Evolutionary conservation across 2,797 vertebrate species (phyloP).

Genomic region (Danio albolineatus): DNA sequence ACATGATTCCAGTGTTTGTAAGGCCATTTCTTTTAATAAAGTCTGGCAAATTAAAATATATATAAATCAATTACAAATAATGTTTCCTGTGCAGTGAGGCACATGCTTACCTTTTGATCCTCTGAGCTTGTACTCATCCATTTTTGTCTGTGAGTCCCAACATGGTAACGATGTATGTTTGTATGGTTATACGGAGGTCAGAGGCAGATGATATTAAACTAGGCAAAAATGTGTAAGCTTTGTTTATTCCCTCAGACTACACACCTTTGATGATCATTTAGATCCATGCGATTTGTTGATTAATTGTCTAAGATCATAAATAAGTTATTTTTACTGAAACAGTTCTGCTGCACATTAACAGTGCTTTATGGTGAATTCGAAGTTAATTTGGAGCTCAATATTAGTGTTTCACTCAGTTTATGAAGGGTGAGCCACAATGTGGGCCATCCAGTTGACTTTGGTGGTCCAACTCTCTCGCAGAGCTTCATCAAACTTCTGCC

Average conservation of each 20-base stretch:
- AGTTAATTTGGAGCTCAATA: conserved; percentile 35
- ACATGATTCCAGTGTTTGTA: conserved; percentile 76
- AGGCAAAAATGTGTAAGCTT: neutral
- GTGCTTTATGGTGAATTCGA: conserved; percentile 14
- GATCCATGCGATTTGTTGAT: neutral
- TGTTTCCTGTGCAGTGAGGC: conserved; percentile 69
- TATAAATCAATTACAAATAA: conserved; percentile 19
- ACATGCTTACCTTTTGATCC: conserved; percentile 63
- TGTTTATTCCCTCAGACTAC: neutral
- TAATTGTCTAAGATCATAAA: conserved; percentile 11
- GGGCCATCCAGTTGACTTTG: conserved; percentile 99
- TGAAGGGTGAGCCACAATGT: conserved; percentile 95
- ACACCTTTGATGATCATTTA: neutral
- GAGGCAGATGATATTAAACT: conserved; percentile 13
- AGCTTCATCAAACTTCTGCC: conserved; percentile 98
- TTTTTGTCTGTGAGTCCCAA: conserved; percentile 54
- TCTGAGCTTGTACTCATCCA: conserved; percentile 58
- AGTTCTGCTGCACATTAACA: conserved; percentile 44
- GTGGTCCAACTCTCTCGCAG: conserved; percentile 98
- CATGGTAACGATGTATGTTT: conserved; percentile 12
- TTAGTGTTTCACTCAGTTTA: conserved; percentile 70
- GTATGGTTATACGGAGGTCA: conserved; percentile 12
- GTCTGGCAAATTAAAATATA: conserved; percentile 70
- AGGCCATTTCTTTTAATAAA: conserved; percentile 62
- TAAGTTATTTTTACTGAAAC: neutral